Evolutionary conservation across 2,888 invertebrate genomes (phyloP), one percentile per base, ranked within the genome.

Genomic region (Melanargia galathea): DNA sequence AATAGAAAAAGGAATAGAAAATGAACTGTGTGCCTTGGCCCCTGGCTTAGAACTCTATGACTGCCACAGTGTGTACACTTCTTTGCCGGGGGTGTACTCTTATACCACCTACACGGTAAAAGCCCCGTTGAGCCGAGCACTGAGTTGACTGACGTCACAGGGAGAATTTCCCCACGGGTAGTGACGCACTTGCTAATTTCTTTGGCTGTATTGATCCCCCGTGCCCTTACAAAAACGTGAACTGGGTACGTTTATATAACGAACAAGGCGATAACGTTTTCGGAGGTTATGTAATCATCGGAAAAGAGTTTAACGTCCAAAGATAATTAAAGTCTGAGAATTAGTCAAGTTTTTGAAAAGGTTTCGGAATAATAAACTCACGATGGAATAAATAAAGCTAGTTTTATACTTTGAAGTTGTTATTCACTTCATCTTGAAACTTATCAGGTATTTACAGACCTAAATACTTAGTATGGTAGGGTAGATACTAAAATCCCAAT

Each of bases 61-160:
- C 1, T 1, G 3, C 30, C 30, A 26, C 6, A 5, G 26, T 26
- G 6, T 3, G 26, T 30, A 30, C 43, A 43, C 16, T 40, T 18
- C 16, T 43, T 43, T 16, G 18, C 45, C 20, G 45, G 13, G 45
- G 45, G 45, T 46, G 45, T 46, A 46, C 45, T 2, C 16, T n/a
- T 26, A 43, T 58, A 35, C 49, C 63, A 26, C 67, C 67, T 60
- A 58, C 66, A 60, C 59, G 30, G 38, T 43, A 58, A 43, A 45
- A 61, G 59, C 60, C 58, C 22, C 49, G 52, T 62, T 46, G 62
- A 54, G 60, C 49, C 52, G n/a, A 45, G 54, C 57, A 62, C 67
- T 51, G n/a, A n/a, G n/a, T n/a, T 65, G 69, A 60, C 61, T 86
- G 84, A 87, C 87, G 88, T 87, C 87, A 88, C 78, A 62, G 70